Conservation (phyloP, 2,888 invertebrate species). For the Nebria brevicollis region DNA sequence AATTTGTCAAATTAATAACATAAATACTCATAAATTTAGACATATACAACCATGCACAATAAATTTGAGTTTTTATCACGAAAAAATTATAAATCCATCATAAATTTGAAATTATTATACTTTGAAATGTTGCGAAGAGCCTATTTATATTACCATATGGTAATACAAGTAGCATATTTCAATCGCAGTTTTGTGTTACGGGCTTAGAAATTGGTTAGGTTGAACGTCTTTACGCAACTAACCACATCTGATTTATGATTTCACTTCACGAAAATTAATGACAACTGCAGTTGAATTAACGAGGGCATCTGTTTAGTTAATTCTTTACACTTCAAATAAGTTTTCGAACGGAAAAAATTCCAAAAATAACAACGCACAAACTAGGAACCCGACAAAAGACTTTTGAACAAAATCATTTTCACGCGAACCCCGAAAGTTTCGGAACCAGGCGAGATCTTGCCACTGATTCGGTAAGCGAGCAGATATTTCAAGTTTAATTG, state of each 20-base stretch:
- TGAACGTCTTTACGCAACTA: too few relatives aligned
- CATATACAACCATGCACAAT: too few relatives aligned
- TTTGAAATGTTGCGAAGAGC: too few relatives aligned
- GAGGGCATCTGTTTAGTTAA: neutral
- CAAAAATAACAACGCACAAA: neutral
- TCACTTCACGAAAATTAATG: neutral
- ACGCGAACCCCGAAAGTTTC: constrained; percentile 18
- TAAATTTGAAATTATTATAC: too few relatives aligned
- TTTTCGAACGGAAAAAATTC: neutral
- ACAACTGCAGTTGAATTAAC: neutral
- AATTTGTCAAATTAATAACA: neutral
- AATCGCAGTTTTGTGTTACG: too few relatives aligned
- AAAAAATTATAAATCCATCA: too few relatives aligned
- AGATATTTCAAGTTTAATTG: constrained; percentile 41
- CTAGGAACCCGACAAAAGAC: neutral
- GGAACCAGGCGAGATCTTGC: constrained; percentile 15
- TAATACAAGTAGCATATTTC: too few relatives aligned
- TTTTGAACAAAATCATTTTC: constrained; percentile 26
- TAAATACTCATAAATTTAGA: neutral
- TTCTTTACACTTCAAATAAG: neutral
- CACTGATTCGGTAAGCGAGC: constrained; percentile 22
- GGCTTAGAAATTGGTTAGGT: too few relatives aligned
- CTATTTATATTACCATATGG: too few relatives aligned
- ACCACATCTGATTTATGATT: neutral
- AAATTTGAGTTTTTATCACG: too few relatives aligned